Base-by-base conservation (phyloP, 2,797 vertebrate genomes). In the Pipistrellus pipistrellus region DNA sequence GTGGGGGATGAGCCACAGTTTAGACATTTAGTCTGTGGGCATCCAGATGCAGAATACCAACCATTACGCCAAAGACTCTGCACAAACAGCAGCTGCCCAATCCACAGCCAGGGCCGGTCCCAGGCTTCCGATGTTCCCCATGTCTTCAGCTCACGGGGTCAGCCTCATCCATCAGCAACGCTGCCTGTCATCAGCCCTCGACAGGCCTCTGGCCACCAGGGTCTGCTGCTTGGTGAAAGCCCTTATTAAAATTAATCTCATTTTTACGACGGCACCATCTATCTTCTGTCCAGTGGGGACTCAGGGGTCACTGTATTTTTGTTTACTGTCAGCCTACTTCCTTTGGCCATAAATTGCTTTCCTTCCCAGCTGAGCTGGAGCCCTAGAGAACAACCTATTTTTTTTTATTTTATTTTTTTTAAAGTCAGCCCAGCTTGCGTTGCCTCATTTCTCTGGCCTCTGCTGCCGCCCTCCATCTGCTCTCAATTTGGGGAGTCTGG, bases 171-270 rank as follows among this genome's bases (percentile, higher is more conserved):
- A 94, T 97, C 96, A 97, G 71, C 90, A 55, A 6, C 9, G 30
- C 92, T 96, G 96, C 90, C 88, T 96, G 96, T 96, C 96, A 94
- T 73, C 86, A 9, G 85, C 41, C 57, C 82, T 91, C 15, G 41
- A 96, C 92, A 88, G 95, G 95, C 94, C 93, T 96, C 93, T 96
- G 95, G 96, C 96, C 96, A 55, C 91, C 91, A 95, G 96, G 93
- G 90, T 96, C 96, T 97, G 96, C 71, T 46, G 93, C 88, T 93
- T 97, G 97, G 96, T 97, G 97, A 97, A 97, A 97, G 95, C 96
- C 94, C 95, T 96, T 97, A 97, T 97, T 97, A 97, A 97, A 97
- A 97, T 97, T 97, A 97, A 97, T 97, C 97, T 97, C 96, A 93
- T 92, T 97, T 97, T 97, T 97, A 97, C 88, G 96, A 97, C 66